These are phyloP conservation scores for Myotis myotis DNA, from an alignment of 2,797 vertebrate species.

Conservation along the genomic window DNA sequence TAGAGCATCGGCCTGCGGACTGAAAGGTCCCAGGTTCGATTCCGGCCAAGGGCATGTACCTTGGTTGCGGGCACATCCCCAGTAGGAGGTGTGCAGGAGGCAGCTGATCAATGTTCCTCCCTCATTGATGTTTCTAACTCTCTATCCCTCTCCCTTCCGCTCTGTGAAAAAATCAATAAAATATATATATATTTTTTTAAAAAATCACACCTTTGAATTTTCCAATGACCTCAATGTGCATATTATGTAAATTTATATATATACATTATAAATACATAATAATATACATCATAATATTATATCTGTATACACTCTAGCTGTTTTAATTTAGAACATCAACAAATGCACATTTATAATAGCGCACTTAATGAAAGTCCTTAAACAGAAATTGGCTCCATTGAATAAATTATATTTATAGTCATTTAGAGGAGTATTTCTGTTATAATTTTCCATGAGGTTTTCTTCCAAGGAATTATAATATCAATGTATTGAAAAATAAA, in stretches of 20 bases:
- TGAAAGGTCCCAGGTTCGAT: no score
- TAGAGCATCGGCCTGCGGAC: no score
- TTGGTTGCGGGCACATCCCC: no score
- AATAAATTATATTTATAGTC: not conserved
- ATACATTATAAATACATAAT: not conserved
- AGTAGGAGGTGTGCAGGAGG: no score
- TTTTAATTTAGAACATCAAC: constrained; percentile 25
- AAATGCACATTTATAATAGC: not conserved
- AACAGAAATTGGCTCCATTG: not conserved
- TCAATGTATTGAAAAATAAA: not conserved
- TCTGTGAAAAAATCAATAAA: no score
- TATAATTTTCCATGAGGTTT: not conserved
- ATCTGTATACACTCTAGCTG: not conserved
- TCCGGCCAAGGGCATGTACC: no score
- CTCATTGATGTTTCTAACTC: no score
- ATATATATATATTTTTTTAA: not conserved
- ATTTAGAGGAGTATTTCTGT: not conserved
- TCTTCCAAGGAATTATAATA: constrained; percentile 3
- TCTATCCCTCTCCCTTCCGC: no score
- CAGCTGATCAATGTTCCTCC: no score
- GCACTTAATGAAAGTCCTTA: not conserved
- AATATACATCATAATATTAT: not conserved
- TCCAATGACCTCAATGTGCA: not conserved
- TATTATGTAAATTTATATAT: not conserved
- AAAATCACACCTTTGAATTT: not conserved